Evolutionary conservation across 2,797 vertebrate species (phyloP), one percentile per base, ranked within the genome.

Genomic region (Manis javanica): DNA sequence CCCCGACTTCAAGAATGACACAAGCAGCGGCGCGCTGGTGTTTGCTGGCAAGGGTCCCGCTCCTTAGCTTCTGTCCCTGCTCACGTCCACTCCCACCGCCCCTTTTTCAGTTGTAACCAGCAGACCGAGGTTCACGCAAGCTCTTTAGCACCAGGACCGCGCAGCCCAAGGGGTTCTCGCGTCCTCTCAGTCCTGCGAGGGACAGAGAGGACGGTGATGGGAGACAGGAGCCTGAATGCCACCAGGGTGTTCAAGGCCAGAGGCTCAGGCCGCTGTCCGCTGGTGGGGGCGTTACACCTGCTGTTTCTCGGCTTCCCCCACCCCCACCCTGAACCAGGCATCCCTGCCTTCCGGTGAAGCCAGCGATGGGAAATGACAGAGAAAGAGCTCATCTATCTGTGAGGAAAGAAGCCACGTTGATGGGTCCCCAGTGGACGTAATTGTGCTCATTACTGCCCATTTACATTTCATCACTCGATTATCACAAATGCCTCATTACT

Each of bases 381-480:
- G 95, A 98, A 96, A 83, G 97, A 97, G 96, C 98, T 98, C 98
- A 98, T 99, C 98, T 97, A 98, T 98, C 98, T 99, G 98, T 23
- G 81, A 98, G 98, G 98, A 99, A 99, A 99, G 98, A 99, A 98
- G 98, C 98, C 95, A 98, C 98, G 96, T 90, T 98, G 98, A 98
- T 98, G 98, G 98, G 98, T 99, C 99, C 99, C 99, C 98, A 98
- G 99, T 98, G 99, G 98, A 99, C 98, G 98, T 99, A 98, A 99
- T 99, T 99, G 99, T 99, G 98, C 99, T 99, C 99, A 99, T 99
- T 99, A 99, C 99, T 99, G 99, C 98, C 99, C 99, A 99, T 99
- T 99, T 99, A 99, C 99, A 99, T 99, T 99, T 99, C 99, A 99
- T 99, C 99, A 99, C 99, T 98, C 98, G 98, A 99, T 99, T 99